Percentiles rank a stretch among this genome's conserved stretches.
Conservation (phyloP, 1,140 invertebrate genomes). For the Heliconius nattereri region DNA sequence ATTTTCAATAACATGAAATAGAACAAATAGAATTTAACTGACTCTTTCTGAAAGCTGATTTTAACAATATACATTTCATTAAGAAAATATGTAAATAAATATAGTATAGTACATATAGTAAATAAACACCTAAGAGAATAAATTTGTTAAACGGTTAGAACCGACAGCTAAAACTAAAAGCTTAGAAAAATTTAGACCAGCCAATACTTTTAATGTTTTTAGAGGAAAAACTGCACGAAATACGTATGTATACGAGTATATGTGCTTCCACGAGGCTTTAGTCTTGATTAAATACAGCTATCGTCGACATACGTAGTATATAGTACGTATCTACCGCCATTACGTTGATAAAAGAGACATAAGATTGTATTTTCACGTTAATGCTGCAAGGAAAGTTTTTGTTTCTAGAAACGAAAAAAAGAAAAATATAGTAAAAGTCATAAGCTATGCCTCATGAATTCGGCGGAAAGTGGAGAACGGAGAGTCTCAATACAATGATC, state of each 20-base stretch:
- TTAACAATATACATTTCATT: too few species aligned
- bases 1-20: too few species aligned
- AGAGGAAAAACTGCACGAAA: background rate
- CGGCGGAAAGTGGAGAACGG: too few species aligned
- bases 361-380: background rate
- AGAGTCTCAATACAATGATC: too few species aligned
- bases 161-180: background rate
- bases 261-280: background rate
- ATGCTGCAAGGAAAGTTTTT: background rate
- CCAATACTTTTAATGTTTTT: slow-evolving; percentile 3
- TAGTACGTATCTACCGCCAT: background rate
- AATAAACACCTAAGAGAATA: too few species aligned
- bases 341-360: slow-evolving; percentile 8
- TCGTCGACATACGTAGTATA: background rate
- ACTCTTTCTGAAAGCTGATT: too few species aligned
- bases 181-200: background rate
- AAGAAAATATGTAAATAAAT: too few species aligned
- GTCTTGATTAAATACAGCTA: slow-evolving; percentile 7
- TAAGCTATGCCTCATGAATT: too few species aligned
- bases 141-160: background rate
- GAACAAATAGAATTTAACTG: too few species aligned
- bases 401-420: background rate
- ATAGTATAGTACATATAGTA: too few species aligned
- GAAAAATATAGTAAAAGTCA: background rate
- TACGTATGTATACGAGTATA: background rate